Conservation (phyloP, 1,140 invertebrate genomes). For the Aphis craccivora region DNA sequence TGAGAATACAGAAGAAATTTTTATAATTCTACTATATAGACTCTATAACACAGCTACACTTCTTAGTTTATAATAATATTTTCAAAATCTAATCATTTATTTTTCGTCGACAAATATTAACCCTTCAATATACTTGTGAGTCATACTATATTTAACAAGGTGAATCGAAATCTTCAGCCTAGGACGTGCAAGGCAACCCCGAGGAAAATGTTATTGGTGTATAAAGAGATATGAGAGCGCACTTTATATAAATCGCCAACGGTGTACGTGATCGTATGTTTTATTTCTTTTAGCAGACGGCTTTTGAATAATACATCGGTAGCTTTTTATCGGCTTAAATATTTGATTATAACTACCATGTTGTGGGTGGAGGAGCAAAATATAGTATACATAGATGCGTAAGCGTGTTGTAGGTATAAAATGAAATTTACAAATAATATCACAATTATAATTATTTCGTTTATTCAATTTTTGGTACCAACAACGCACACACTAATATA, state of each 20-base stretch:
- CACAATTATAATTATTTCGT: not conserved
- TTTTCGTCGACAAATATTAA: not conserved
- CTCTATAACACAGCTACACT: not conserved
- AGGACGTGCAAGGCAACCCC: too few relatives aligned
- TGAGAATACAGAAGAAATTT: not conserved
- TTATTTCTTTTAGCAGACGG: slow-evolving; percentile 47
- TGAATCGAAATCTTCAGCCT: not conserved
- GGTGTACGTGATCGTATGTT: slow-evolving; percentile 46
- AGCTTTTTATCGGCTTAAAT: slow-evolving; percentile 46
- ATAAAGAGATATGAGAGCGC: slow-evolving; percentile 44
- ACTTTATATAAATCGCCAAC: slow-evolving; percentile 51
- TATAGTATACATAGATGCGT: not conserved
- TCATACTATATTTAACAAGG: not conserved
- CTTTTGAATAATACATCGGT: slow-evolving; percentile 54
- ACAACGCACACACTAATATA: too few relatives aligned
- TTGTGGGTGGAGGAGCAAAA: not conserved
- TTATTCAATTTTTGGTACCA: not conserved
- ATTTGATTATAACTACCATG: slow-evolving; percentile 38
- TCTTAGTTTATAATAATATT: too few relatives aligned
- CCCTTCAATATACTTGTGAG: too few relatives aligned
- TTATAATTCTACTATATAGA: not conserved
- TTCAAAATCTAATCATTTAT: not conserved
- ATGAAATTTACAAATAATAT: not conserved
- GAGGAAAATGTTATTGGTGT: not conserved
- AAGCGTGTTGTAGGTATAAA: not conserved